Evolutionary conservation across 2,888 invertebrate genomes (phyloP), one percentile per base, ranked within the genome.

Genomic region (Lasioglossum villosulum): DNA sequence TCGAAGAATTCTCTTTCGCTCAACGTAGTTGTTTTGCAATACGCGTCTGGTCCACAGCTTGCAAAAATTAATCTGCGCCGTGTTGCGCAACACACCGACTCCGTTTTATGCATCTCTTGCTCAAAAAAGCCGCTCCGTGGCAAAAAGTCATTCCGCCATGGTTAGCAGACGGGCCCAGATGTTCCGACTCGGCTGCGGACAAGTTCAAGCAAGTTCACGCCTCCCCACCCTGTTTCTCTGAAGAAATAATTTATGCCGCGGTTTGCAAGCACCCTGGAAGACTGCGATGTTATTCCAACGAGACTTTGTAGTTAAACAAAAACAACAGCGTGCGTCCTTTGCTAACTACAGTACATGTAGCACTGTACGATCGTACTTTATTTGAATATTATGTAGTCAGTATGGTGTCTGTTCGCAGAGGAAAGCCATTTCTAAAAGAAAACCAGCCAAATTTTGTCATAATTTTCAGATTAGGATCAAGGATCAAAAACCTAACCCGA

Each of bases 111-210:
- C n/a, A 19, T 45, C 23, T 39, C 27, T 39, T 19, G 42, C 68
- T 42, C 30, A 48, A 27, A 48, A 66, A 81, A 30, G 10, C n/a
- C n/a, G 14, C 37, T 14, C 8, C 3, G n/a, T 59, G 5, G 27
- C 39, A 79, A 82, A 82, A 75, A 80, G 74, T 68, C 73, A n/a
- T 19, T 45, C 77, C 56, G 68, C 39, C 56, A 76, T 30, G 59
- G 76, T 27, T 48, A 6, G 19, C 45, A 77, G 52, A 78, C 73
- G n/a, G 48, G 63, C 14, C 52, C 86, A 81, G 78, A 86, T 81
- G 83, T 74, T 83, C 42, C n/a, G 42, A 78, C 5, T 19, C 42
- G 16, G 23, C 27, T 74, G 23, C 66, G 34, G 8, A 34, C 23
- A 68, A 23, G 23, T 68, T 68, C 66, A 37, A 1, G 66, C 16